Base-by-base conservation (phyloP, 1,140 invertebrate genomes). In the Tetranychus urticae region DNA sequence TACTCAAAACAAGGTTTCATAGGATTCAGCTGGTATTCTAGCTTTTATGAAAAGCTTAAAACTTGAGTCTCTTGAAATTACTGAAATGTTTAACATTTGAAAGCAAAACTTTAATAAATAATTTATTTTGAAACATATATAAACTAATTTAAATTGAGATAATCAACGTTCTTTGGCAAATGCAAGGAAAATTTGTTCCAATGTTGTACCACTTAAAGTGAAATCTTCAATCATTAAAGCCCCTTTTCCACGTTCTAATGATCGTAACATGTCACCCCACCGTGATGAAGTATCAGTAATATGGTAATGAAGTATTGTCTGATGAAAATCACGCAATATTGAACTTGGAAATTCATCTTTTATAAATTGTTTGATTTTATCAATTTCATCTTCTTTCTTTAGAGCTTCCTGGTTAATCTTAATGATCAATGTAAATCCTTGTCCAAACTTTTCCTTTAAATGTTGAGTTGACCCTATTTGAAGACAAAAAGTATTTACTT, bases 401-500 rank as follows among this genome's bases (percentile, higher is more conserved):
- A 57, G 35, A 23, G 23, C 23, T 23, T 23, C 23, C 0, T 23
- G 23, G 23, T 23, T 23, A 23, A 23, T 23, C 31, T 57, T 57
- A 14, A 37, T 57, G 14, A n/a, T 13, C 12, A 39, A 42, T 42
- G 47, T 59, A 46, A 54, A 64, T 4, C 84, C 84, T 66, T 81
- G 77, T 39, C 85, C 84, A 68, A 85, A 86, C 69, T 83, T 85
- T 63, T 57, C 69, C 65, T 85, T 82, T n/a, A 86, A 74, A 63
- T 82, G 77, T 50, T 82, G 78, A 78, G 81, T 76, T 45, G 77
- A 77, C n/a, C 82, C 83, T 54, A n/a, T 23, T 23, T 23, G 23
- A 23, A 23, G 23, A 47, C 12, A 46, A 14, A 14, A 3, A 47
- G 13, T 12, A 47, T 12, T 47, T 47, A n/a, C 13, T 14, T 12